phyloP scores from a whole-genome alignment of 2,888 invertebrate species.

The Leuctra nigra region DNA sequence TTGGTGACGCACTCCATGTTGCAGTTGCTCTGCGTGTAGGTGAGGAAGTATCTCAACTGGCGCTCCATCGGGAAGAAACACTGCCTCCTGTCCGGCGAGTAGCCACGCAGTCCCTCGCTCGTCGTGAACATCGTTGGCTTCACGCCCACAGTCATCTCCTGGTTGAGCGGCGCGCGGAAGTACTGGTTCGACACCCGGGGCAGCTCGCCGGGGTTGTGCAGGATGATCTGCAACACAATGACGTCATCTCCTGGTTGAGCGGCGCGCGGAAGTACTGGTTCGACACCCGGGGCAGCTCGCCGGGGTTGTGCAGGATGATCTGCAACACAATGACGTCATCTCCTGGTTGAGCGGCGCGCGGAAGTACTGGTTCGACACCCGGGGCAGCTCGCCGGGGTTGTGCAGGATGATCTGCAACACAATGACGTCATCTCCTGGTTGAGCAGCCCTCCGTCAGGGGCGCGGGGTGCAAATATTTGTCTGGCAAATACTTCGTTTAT shows the following conservation, averaged over 20 bases:
- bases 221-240: conserved; percentile 34
- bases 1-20: conserved; percentile 33
- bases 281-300: conserved; percentile 32
- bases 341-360: conserved; percentile 32
- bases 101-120: conserved; percentile 30
- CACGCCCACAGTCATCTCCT: conserved; percentile 31
- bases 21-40: conserved; percentile 34
- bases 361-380: conserved; percentile 30
- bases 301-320: conserved; percentile 36
- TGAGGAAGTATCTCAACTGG: conserved; percentile 31
- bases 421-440: conserved; percentile 31
- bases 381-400: conserved; percentile 35
- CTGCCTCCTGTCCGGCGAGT: conserved; percentile 33
- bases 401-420: conserved; percentile 36
- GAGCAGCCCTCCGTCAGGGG: conserved; percentile 31
- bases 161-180: conserved; percentile 31
- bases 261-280: conserved; percentile 32
- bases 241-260: conserved; percentile 31
- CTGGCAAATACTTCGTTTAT: too few species aligned
- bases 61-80: conserved; percentile 34
- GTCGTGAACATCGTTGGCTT: conserved; percentile 33
- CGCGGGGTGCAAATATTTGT: too few species aligned
- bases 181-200: conserved; percentile 31
- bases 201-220: conserved; percentile 36
- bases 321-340: too few species aligned